Base-by-base conservation (phyloP, 2,797 vertebrate species). In the Mormyrops boulengeri region DNA sequence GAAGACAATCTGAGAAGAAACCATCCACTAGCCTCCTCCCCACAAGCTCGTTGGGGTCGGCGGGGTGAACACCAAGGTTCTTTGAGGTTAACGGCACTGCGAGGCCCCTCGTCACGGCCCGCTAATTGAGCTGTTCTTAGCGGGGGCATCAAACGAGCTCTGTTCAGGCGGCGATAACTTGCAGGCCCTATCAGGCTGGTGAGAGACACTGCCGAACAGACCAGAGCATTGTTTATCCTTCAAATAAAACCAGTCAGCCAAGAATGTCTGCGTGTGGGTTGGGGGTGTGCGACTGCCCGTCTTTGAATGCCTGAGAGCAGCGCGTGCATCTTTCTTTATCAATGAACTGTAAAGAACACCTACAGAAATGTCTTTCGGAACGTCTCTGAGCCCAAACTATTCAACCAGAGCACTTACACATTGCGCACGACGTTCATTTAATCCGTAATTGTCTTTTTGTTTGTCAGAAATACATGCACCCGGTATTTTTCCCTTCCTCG, bases 91-190 rank as follows among this genome's bases (percentile, higher is more conserved):
- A 41, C 85, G 50, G 85, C 30, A 55, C 30, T 26, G 52, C 2
- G 30, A 38, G 14, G 52, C 30, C 9, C 85, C 49, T 87, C 17
- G 14, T 87, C 50, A 38, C 52, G 3, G 85, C 12, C 8, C 22
- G 30, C 52, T 87, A 57, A 87, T 87, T 87, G 52, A 87, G 85
- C 50, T n/a, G 26, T 52, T 87, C 49, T 87, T 57, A 7, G 52
- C 17, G 2, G 30, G 85, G 85, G 26, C 17, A 14, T 87, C 26
- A 41, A 55, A 38, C 30, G 6, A 87, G 82, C 22, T 49, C 50
- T 87, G 14, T 30, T 17, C 12, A 87, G 50, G 52, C 49, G 26
- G 12, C 9, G 52, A 57, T 53, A 55, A 55, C 52, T 38, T 22
- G 7, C 26, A 57, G 30, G 85, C 5, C 85, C 85, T 34, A 55